Conservation (phyloP, 1,140 invertebrate species). For the Eueides isabella region DNA sequence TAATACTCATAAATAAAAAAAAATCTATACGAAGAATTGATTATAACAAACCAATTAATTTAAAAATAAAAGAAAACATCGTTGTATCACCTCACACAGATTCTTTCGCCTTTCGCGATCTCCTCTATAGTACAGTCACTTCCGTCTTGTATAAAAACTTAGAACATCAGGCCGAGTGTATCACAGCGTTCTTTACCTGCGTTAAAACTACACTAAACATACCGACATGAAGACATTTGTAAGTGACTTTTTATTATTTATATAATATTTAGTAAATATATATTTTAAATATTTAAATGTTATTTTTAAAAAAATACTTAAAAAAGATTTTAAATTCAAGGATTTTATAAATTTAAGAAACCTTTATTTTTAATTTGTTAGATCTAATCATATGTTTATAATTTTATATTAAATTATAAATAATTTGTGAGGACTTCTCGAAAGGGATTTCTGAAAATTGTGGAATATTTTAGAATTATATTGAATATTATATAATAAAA, state of each 20-base stretch:
- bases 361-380: no score
- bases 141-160: slow-evolving; percentile 73
- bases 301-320: no score
- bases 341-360: no score
- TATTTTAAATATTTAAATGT: no score
- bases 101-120: slow-evolving; percentile 55
- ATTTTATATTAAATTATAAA: no score
- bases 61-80: slow-evolving; percentile 19
- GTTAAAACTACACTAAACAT: slow-evolving; percentile 46
- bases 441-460: no score
- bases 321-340: no score
- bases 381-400: no score
- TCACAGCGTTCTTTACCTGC: slow-evolving; percentile 55
- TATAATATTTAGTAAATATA: neutral
- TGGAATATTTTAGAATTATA: no score
- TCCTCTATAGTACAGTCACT: slow-evolving; percentile 58
- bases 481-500: no score
- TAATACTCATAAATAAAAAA: neutral
- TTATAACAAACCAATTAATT: slow-evolving; percentile 18
- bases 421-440: no score
- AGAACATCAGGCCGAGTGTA: slow-evolving; percentile 56
- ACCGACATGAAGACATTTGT: slow-evolving; percentile 74
- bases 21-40: neutral
- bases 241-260: slow-evolving; percentile 51
- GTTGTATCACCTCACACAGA: slow-evolving; percentile 33